Percentiles rank a stretch among this genome's conserved stretches.
Evolutionary conservation across 2,888 invertebrate genomes (phyloP).

Genomic region (Plemyria rubiginata): DNA sequence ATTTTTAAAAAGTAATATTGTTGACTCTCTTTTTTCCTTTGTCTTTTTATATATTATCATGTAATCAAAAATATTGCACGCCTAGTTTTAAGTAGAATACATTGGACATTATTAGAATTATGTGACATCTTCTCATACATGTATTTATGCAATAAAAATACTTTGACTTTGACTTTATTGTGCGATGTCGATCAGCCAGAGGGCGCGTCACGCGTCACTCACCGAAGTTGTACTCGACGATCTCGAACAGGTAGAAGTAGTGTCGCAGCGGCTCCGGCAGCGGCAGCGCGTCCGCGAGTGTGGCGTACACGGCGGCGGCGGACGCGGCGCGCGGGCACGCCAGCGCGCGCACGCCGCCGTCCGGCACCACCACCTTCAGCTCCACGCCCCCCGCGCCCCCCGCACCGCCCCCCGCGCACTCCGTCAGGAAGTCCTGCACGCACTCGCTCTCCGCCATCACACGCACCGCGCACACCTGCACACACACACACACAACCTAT

Average conservation of each 20-base stretch:
- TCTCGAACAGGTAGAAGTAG: conserved; percentile 98
- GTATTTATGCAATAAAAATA: no score
- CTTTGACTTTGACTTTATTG: no score
- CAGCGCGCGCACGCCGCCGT: conserved; percentile 94
- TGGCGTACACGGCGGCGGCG: conserved; percentile 95
- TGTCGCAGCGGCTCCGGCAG: conserved; percentile 92
- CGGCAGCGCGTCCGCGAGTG: conserved; percentile 93
- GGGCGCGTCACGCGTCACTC: conserved; percentile 58
- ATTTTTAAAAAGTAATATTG: no score
- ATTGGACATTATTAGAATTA: no score
- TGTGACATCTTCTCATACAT: no score
- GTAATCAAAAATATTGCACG: no score
- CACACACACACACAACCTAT: no score
- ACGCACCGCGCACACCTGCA: conserved; percentile 98
- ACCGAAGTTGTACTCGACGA: conserved; percentile 99
- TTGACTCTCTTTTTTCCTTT: no score
- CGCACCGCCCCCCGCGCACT: conserved; percentile 95
- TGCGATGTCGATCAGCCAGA: no score
- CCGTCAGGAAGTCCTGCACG: conserved; percentile 98
- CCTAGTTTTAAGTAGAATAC: no score
- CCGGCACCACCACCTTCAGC: conserved; percentile 93
- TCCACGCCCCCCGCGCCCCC: conserved; percentile 91
- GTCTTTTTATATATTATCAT: no score
- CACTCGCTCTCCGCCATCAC: conserved; percentile 99
- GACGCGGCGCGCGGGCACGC: conserved; percentile 94